Base-by-base conservation (phyloP, 2,888 invertebrate genomes). In the Drosophila peninsularis region DNA sequence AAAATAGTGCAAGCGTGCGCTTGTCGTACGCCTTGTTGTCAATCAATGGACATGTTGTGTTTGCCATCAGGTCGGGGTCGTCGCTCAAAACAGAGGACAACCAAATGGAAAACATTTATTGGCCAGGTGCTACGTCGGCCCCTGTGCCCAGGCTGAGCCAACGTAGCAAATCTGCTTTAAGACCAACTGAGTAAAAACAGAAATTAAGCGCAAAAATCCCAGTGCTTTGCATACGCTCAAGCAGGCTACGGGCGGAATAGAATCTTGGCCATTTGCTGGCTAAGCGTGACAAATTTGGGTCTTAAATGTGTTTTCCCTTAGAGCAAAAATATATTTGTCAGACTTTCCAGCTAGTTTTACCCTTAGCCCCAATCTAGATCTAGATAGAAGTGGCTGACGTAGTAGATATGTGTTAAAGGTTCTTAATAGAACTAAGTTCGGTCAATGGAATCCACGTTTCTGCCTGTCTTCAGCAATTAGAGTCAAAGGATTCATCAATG, bases 41-140 rank as follows among this genome's bases (percentile, higher is more conserved):
- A 73, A 72, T 78, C 73, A 68, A 68, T 63, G 50, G 49, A 11
- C 55, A 49, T 41, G 30, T 58, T 55, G 54, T 66, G 78, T 61
- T 67, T 57, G 56, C 19, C 13, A 54, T 61, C 37, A 49, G 68
- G 57, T 78, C 60, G 60, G 67, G 68, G 73, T 78, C 69, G 64
- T 42, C 61, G 73, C 19, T 17, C 14, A 44, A 60, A 67, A 58
- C 75, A 52, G 62, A 58, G 56, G 62, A 19, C 62, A 60, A 54
- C 58, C 56, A 70, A 72, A 61, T 67, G 67, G 37, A 45, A 39
- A 56, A 50, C 39, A 50, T 30, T 63, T 27, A 41, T n/a, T 34
- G 62, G 7, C 19, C 63, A 49, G 32, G 37, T 44, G 37, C 13
- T 53, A 1, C 42, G n/a, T 1, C 2, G 54, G 30, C 14, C 34